These are phyloP conservation scores for Bolinopsis microptera DNA, from an alignment of 37 sponge, comb jelly and placozoan species.

Conservation along the genomic window DNA sequence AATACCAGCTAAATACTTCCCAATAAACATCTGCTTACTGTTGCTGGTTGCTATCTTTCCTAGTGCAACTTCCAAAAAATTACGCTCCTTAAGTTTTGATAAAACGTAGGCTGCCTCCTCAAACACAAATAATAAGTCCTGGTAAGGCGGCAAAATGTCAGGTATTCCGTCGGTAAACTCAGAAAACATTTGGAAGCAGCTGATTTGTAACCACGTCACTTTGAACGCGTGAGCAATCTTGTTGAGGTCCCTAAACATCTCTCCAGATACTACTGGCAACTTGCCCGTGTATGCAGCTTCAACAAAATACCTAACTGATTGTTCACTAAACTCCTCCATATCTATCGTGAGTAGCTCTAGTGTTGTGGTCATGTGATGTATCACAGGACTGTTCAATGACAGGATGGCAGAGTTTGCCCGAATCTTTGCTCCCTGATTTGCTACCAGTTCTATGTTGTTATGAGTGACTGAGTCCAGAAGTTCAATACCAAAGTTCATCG, in stretches of 20 bases:
- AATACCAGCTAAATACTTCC: not conserved
- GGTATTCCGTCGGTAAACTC: not conserved
- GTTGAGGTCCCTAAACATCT: not conserved
- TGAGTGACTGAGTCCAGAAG: not conserved
- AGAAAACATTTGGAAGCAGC: not conserved
- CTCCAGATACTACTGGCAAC: not conserved
- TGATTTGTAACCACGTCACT: not conserved
- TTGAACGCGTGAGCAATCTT: not conserved
- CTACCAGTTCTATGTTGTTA: not conserved
- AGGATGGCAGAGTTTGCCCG: not conserved
- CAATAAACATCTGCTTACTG: not conserved
- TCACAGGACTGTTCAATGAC: not conserved
- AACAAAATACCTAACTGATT: not conserved
- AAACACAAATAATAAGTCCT: not conserved
- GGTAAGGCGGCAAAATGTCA: not conserved
- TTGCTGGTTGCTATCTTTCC: not conserved
- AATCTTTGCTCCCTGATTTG: not conserved
- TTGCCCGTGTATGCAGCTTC: not conserved
- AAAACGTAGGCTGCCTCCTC: not conserved
- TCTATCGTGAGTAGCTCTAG: not conserved
- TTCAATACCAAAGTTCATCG: not conserved
- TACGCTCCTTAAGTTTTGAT: not conserved
- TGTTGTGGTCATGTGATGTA: not conserved
- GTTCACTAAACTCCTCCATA: not conserved
- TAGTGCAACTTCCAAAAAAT: not conserved